Percentiles rank a stretch among this genome's conserved stretches.
Evolutionary conservation across 2,797 vertebrate genomes (phyloP).

Genomic region (Characodon lateralis): DNA sequence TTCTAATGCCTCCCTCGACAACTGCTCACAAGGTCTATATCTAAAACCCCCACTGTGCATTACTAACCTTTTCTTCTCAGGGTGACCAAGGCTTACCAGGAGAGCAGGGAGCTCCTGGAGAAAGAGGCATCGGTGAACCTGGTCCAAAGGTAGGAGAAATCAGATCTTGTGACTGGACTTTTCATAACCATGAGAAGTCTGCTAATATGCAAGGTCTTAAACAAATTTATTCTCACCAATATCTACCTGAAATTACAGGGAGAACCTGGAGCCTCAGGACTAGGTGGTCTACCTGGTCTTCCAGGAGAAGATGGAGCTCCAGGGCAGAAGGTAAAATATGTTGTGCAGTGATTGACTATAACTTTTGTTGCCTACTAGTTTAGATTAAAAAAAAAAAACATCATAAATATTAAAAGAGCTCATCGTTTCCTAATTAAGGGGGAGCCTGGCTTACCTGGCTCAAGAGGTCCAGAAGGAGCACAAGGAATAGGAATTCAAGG

Average conservation of each 20-base stretch:
- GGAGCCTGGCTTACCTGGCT: constrained; percentile 85
- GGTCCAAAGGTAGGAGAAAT: constrained; percentile 83
- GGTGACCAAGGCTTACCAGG: constrained; percentile 88
- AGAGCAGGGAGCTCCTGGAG: constrained; percentile 85
- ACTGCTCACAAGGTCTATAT: background rate
- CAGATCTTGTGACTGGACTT: background rate
- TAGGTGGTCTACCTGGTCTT: constrained; percentile 88
- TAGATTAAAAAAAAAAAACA: background rate
- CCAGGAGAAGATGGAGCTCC: constrained; percentile 92
- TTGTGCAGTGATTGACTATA: background rate
- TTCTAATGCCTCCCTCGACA: background rate
- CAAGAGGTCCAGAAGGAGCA: constrained; percentile 85
- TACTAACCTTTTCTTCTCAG: constrained; percentile 57
- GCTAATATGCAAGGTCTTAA: background rate
- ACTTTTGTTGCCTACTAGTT: background rate
- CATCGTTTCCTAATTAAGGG: constrained; percentile 74
- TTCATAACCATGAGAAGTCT: background rate
- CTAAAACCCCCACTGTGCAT: background rate
- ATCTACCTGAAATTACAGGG: constrained; percentile 76
- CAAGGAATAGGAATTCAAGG: constrained; percentile 88
- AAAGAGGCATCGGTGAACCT: constrained; percentile 85
- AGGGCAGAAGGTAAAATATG: constrained; percentile 87
- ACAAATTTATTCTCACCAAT: constrained; percentile 4
- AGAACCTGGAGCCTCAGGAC: constrained; percentile 85
- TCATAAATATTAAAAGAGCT: background rate